These are phyloP conservation scores for Podarcis raffonei DNA, from an alignment of 2,113 vertebrate species.

Conservation along the genomic window DNA sequence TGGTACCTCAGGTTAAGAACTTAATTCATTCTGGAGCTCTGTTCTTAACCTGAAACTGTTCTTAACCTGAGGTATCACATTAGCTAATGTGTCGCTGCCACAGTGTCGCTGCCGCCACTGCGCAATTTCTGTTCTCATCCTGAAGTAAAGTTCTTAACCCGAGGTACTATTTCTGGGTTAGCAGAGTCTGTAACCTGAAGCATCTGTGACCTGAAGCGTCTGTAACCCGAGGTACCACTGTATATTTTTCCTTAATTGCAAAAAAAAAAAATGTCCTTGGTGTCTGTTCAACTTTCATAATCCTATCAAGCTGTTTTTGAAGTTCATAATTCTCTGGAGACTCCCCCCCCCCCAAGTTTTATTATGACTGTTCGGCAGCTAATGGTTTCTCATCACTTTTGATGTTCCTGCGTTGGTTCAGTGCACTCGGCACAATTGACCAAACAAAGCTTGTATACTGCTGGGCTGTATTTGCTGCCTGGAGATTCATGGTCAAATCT, in stretches of 20 bases:
- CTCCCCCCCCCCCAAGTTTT: background rate
- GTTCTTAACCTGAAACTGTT: too few relatives aligned
- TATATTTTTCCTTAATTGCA: background rate
- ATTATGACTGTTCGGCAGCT: background rate
- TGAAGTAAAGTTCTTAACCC: too few relatives aligned
- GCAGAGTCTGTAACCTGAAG: too few relatives aligned
- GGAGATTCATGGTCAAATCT: background rate
- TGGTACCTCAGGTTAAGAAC: too few relatives aligned
- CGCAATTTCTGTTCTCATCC: too few relatives aligned
- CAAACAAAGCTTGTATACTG: background rate
- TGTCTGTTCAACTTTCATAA: background rate
- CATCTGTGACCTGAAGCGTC: too few relatives aligned
- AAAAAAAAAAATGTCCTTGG: background rate
- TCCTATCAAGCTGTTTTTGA: background rate
- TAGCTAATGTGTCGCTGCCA: too few relatives aligned
- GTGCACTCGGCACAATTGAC: background rate
- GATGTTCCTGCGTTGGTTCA: background rate
- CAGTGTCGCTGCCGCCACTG: too few relatives aligned
- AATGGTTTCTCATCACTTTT: background rate
- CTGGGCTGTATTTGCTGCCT: background rate
- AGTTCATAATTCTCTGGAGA: background rate
- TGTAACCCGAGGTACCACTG: too few relatives aligned
- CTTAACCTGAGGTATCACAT: too few relatives aligned
- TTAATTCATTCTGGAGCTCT: too few relatives aligned
- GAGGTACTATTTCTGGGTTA: too few relatives aligned